Conservation (phyloP, 1,140 invertebrate genomes). For the Drosophila erecta region DNA sequence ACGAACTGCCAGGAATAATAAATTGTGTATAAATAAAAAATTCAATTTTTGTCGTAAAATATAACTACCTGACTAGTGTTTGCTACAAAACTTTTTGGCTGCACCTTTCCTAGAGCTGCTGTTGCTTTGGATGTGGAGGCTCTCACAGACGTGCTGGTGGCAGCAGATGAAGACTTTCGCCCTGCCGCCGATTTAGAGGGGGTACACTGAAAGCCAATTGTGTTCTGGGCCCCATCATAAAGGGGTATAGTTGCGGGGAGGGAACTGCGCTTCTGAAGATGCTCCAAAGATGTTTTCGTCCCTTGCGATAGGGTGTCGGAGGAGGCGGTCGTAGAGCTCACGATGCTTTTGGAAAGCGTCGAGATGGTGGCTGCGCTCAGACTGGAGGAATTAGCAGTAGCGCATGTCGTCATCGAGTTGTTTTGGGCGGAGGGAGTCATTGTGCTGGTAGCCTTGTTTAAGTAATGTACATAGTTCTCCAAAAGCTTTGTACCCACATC, state of each 20-base stretch:
- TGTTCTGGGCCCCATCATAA: slow-evolving; percentile 45
- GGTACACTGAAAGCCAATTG: slow-evolving; percentile 59
- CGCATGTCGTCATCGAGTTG: neutral
- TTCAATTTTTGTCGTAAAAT: too few species aligned
- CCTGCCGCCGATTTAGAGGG: neutral
- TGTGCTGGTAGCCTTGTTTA: slow-evolving; percentile 31
- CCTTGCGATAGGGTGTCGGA: neutral
- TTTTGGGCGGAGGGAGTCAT: neutral
- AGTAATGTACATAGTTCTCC: slow-evolving; percentile 55
- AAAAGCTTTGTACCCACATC: slow-evolving; percentile 66
- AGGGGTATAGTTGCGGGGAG: slow-evolving; percentile 23
- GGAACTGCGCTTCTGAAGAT: neutral
- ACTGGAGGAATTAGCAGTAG: too few species aligned
- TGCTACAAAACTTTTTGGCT: neutral
- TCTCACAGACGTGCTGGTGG: neutral
- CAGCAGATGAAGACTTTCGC: neutral
- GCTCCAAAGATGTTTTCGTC: neutral
- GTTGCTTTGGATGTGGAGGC: slow-evolving; percentile 14
- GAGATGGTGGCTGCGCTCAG: neutral
- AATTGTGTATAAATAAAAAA: neutral
- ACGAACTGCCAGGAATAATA: neutral
- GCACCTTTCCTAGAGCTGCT: neutral
- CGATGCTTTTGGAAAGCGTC: neutral
- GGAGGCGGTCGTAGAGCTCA: neutral
- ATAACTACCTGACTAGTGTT: neutral